Conservation (phyloP, 2,888 invertebrate genomes). For the Brachyptera putata region DNA sequence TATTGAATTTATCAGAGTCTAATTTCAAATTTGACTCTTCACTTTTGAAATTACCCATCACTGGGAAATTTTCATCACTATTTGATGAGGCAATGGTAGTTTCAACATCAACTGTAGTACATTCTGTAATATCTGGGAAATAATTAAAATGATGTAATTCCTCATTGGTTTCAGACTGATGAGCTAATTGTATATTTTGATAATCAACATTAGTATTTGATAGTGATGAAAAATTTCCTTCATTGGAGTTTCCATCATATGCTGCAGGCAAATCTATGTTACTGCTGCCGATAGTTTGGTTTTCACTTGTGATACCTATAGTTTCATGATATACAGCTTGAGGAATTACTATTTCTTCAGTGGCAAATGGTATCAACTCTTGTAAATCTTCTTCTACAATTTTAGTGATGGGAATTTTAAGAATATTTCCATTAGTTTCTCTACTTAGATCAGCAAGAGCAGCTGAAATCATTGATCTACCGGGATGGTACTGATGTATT, state of each 20-base stretch:
- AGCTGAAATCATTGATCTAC: constrained; percentile 2
- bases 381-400: neutral
- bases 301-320: neutral
- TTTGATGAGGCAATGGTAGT: neutral
- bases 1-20: neutral
- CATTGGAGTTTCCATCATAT: neutral
- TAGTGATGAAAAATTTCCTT: too few species aligned
- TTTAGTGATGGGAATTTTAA: neutral
- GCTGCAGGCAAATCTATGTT: neutral
- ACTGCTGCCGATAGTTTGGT: neutral
- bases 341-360: neutral
- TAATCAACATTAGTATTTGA: neutral
- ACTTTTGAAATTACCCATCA: neutral
- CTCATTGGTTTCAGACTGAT: neutral
- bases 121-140: neutral
- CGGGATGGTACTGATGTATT: constrained; percentile 20
- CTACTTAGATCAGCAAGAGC: neutral
- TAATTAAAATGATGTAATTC: constrained; percentile 1
- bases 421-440: neutral
- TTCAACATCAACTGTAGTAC: constrained; percentile 10
- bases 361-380: neutral
- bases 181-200: neutral
- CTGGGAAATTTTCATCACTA: neutral
- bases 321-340: constrained; percentile 2
- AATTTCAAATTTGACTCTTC: neutral